Evolutionary conservation across 2,797 vertebrate genomes (phyloP), one percentile per base, ranked within the genome.

Genomic region (Gephyroberyx darwinii): DNA sequence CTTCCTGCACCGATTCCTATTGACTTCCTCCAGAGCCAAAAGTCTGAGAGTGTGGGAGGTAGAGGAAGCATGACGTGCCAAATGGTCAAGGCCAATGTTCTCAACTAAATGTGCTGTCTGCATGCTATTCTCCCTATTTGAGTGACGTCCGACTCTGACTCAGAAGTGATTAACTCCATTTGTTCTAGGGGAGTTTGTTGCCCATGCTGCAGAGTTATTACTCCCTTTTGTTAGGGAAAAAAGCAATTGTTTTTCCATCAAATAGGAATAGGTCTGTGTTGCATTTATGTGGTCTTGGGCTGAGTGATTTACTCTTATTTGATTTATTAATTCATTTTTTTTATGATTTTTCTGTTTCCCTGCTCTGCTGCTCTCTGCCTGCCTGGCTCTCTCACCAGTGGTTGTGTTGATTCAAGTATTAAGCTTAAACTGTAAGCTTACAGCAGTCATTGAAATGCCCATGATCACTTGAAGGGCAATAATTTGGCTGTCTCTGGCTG

Each of bases 1-100:
- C 47, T 65, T 56, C 50, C 74, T 51, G 19, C 48, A 58, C 35
- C 45, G 30, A 80, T 71, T 73, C 53, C 37, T 65, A 71, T 74
- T 55, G 73, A 75, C 41, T 1, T 47, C 53, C 62, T 39, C 55
- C 59, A 53, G 22, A 56, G 51, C 45, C 75, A 35, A 69, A 74
- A 43, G 65, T 66, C 60, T 67, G 26, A 57, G 76, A 4, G 1
- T 26, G 45, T 53, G 43, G 51, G 35, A 30, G 43, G 22, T 26
- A 45, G n/a, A 55, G 56, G 56, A 62, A 54, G 59, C 45, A 31
- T 37, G 20, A 80, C 60, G 59, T 60, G n/a, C 35, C 13, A n/a
- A 0, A 30, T 22, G 19, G 14, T 65, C 19, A 31, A n/a, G 39
- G 39, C 39, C 39, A 13, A 9, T 10, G 39, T 41, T 41, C 39